Base-by-base conservation (phyloP, 2,888 invertebrate species). In the Lepidochitona cinerea region DNA sequence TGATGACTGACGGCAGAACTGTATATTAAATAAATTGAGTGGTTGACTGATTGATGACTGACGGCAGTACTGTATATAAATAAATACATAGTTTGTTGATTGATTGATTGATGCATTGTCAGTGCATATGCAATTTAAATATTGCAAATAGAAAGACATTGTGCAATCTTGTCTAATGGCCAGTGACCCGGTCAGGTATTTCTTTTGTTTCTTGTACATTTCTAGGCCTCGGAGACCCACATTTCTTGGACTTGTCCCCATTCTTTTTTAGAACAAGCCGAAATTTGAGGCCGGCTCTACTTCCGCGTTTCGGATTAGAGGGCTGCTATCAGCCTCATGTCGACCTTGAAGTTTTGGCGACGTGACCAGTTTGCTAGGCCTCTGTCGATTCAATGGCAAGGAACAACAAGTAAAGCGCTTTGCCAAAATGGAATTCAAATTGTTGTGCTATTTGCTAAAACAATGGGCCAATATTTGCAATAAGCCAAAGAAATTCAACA, bases 371-470 rank as follows among this genome's bases (percentile, higher is more conserved):
- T 2, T 4, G 23, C 59, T 14, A 29, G 29, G 23, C 59, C 59
- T 29, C 18, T 29, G 59, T 59, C 59, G 59, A 23, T 32, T 2
- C 14, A 29, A 59, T 59, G 29, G 29, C 26, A 29, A 4, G 32
- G 29, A 26, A 59, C 59, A 59, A 59, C 59, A 59, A 59, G 29
- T 23, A 4, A 29, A 23, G 26, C 59, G 59, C 32, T 59, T 59
- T 59, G 59, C 32, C 12, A 26, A 18, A 59, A 59, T 23, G 29
- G 59, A 59, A 59, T 59, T 59, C 59, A 59, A 59, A 59, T 59
- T 59, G 59, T 59, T 59, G 59, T 59, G 59, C 29, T 59, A 59
- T 59, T 59, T 59, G 59, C 59, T 59, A 9, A 59, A 59, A 59
- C 59, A 59, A 59, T 59, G 26, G 59, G 12, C 59, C 59, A 59